Conservation (phyloP, 2,113 vertebrate species). For the Chionis minor region DNA sequence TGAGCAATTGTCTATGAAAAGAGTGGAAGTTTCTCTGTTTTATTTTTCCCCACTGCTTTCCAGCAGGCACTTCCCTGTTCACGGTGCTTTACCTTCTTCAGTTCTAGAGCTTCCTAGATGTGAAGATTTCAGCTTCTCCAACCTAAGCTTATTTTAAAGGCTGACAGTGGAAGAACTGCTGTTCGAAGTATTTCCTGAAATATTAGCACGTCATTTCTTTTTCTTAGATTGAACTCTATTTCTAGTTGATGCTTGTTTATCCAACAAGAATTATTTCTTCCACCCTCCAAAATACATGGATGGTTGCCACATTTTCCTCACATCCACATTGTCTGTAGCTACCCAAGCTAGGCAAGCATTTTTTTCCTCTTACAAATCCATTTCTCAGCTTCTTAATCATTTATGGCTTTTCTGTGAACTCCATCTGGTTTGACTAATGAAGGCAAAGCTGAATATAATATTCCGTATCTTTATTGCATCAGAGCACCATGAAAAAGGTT, state of each 20-base stretch:
- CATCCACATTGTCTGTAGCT: background rate
- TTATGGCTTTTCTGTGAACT: background rate
- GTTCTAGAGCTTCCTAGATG: background rate
- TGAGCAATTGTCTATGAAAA: background rate
- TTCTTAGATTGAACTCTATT: background rate
- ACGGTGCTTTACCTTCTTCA: background rate
- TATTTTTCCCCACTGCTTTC: background rate
- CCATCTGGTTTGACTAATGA: background rate
- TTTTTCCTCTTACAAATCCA: background rate
- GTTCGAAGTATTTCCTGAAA: background rate
- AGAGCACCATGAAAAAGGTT: background rate
- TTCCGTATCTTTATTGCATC: background rate
- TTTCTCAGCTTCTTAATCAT: background rate
- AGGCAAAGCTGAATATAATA: background rate
- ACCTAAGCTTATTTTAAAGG: background rate
- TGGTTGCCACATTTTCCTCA: background rate
- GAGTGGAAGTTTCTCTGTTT: background rate
- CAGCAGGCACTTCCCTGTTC: background rate
- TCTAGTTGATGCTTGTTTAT: background rate
- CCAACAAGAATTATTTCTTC: background rate
- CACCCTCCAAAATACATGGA: background rate
- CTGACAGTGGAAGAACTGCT: background rate
- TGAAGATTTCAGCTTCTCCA: background rate
- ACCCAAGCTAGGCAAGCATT: background rate
- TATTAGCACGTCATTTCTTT: background rate